Conservation (phyloP, 1,140 invertebrate genomes). For the Lordiphosa stackelbergi region DNA sequence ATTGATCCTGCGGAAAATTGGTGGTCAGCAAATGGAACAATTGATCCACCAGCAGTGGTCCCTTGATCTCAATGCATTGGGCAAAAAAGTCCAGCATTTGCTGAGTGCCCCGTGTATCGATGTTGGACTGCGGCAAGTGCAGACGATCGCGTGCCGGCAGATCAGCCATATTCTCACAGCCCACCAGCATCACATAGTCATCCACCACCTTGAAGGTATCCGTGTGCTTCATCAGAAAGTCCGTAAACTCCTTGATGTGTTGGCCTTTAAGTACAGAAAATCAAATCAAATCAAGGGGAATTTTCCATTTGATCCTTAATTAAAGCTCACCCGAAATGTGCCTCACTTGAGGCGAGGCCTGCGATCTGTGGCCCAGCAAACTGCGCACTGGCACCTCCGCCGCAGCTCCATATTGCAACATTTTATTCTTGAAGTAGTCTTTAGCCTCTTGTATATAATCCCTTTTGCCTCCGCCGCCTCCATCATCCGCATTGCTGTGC, state of each 20-base stretch:
- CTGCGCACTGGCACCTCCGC: constrained; percentile 96
- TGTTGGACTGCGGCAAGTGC: constrained; percentile 84
- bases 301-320: too few relatives aligned
- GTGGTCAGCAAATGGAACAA: constrained; percentile 89
- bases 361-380: constrained; percentile 93
- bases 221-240: constrained; percentile 91
- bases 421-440: constrained; percentile 94
- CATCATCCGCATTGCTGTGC: constrained; percentile 78
- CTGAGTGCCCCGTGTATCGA: constrained; percentile 88
- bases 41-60: constrained; percentile 89
- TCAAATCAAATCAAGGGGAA: too few relatives aligned
- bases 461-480: constrained; percentile 81
- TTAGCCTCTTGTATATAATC: constrained; percentile 95
- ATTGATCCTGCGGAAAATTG: constrained; percentile 86
- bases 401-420: constrained; percentile 91
- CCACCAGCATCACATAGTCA: constrained; percentile 85
- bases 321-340: constrained; percentile 86
- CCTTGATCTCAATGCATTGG: constrained; percentile 86
- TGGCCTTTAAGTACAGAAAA: constrained; percentile 80
- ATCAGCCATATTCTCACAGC: constrained; percentile 80
- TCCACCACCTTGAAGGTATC: constrained; percentile 93
- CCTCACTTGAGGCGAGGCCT: constrained; percentile 95
- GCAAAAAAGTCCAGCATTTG: constrained; percentile 88
- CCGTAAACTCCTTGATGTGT: constrained; percentile 95
- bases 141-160: constrained; percentile 79